These are phyloP conservation scores for Xiphorhynchus elegans DNA, from an alignment of 2,113 vertebrate genomes.

Conservation along the genomic window DNA sequence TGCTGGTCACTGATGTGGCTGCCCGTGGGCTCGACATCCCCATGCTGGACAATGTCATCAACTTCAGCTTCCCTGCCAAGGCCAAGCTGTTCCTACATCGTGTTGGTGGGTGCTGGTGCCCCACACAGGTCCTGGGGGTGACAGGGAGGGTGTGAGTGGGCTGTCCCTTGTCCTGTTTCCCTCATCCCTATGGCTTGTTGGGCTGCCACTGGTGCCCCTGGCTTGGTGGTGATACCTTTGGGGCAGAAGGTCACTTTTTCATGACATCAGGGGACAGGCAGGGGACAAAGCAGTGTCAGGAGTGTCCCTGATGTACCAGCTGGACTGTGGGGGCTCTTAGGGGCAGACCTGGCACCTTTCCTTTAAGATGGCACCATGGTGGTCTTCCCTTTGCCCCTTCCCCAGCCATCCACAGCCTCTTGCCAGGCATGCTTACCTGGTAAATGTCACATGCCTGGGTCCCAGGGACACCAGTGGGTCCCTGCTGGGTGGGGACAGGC, in stretches of 20 bases:
- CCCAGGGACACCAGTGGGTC: background rate
- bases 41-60: slow-evolving; percentile 94
- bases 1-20: slow-evolving; percentile 93
- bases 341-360: background rate
- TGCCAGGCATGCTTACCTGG: background rate
- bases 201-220: background rate
- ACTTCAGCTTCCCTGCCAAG: slow-evolving; percentile 96
- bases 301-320: background rate
- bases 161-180: background rate
- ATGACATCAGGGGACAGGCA: background rate
- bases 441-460: fast-evolving
- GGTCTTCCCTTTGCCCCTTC: background rate
- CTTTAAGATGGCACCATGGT: background rate
- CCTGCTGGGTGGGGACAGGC: background rate
- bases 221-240: background rate
- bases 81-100: slow-evolving; percentile 95
- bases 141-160: too few species aligned
- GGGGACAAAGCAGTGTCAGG: background rate
- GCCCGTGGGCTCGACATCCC: slow-evolving; percentile 97
- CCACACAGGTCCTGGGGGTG: fast-evolving
- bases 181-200: background rate
- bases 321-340: background rate
- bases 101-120: slow-evolving; percentile 81
- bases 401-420: background rate
- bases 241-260: fast-evolving